Evolutionary conservation across 1,140 invertebrate genomes (phyloP).

Genomic region (Paraescarpia echinospica): DNA sequence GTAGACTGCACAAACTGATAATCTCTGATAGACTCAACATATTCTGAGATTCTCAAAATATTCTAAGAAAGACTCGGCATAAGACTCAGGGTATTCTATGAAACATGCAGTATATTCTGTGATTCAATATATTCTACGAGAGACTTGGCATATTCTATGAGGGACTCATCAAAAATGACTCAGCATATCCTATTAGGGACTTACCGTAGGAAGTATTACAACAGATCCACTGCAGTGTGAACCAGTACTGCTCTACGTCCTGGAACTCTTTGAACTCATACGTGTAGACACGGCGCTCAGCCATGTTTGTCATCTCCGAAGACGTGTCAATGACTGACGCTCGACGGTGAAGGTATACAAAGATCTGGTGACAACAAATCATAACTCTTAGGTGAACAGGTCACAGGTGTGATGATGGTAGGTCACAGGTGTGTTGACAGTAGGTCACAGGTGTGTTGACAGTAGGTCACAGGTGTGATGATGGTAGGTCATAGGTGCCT

Average conservation of each 20-base stretch:
- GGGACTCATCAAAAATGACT: background rate
- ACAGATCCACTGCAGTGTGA: constrained; percentile 69
- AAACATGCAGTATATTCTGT: too few species aligned
- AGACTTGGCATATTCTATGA: background rate
- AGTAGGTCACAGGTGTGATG: background rate
- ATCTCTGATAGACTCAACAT: background rate
- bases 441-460: background rate
- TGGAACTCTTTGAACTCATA: constrained; percentile 65
- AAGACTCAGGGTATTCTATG: too few species aligned
- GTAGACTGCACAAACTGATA: too few species aligned
- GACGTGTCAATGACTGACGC: constrained; percentile 12
- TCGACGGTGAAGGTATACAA: constrained; percentile 11
- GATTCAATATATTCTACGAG: too few species aligned
- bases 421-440: background rate
- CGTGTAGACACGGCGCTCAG: constrained; percentile 61
- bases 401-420: background rate
- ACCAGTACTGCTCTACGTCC: constrained; percentile 74
- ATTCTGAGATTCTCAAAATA: background rate
- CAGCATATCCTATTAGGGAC: background rate
- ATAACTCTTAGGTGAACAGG: too few species aligned
- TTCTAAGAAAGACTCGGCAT: too few species aligned
- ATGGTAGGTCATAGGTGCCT: background rate
- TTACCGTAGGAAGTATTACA: constrained; percentile 68
- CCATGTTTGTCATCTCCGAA: constrained; percentile 28
- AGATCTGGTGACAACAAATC: constrained; percentile 44